phyloP scores from a whole-genome alignment of 2,113 vertebrate species.

The Cololabis saira region DNA sequence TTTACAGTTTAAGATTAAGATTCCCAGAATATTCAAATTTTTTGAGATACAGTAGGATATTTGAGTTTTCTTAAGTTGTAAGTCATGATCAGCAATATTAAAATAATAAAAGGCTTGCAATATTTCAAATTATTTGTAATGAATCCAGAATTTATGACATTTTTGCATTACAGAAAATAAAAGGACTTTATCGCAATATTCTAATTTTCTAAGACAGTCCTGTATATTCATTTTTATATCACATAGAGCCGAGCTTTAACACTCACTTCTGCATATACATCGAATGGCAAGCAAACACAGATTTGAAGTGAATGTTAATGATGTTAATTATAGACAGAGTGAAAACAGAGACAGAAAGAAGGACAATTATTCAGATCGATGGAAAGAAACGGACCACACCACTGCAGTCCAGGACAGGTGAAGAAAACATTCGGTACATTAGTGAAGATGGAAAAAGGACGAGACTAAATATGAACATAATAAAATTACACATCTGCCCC shows the following conservation, averaged over 20 bases:
- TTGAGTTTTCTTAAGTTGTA: too few relatives aligned
- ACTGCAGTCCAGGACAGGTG: background rate
- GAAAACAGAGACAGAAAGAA: background rate
- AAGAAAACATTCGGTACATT: too few relatives aligned
- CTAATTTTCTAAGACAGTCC: too few relatives aligned
- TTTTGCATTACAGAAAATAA: too few relatives aligned
- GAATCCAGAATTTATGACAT: too few relatives aligned
- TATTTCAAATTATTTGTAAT: too few relatives aligned
- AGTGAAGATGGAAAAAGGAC: background rate
- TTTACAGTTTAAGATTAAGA: too few relatives aligned
- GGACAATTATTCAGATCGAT: constrained; percentile 3
- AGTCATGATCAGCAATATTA: too few relatives aligned
- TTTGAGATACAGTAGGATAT: too few relatives aligned
- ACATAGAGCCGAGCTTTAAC: background rate
- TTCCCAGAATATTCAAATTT: too few relatives aligned
- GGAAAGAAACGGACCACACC: constrained; percentile 21
- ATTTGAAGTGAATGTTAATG: constrained; percentile 3
- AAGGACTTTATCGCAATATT: too few relatives aligned
- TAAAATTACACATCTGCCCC: background rate
- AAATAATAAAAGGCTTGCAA: too few relatives aligned
- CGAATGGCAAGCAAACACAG: constrained; percentile 41
- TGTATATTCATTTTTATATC: background rate
- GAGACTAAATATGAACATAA: background rate
- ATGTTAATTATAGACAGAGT: constrained; percentile 19
- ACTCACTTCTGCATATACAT: constrained; percentile 65